These are phyloP conservation scores for Calephelis perditalis DNA, from an alignment of 2,888 invertebrate species.

Conservation along the genomic window DNA sequence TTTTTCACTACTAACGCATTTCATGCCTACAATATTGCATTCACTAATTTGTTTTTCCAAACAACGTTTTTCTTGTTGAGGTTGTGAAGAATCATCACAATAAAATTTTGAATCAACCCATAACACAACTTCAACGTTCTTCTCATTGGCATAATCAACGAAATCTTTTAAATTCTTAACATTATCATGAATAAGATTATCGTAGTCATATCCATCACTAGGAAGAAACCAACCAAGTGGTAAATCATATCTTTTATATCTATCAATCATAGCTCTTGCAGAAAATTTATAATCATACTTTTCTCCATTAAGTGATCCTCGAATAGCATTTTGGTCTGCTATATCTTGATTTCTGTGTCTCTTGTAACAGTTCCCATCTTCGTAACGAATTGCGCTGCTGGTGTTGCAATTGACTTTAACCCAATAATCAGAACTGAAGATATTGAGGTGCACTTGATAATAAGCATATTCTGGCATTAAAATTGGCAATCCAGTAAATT, in stretches of 20 bases:
- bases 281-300: conserved; percentile 69
- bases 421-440: conserved; percentile 70
- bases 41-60: conserved; percentile 52
- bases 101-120: conserved; percentile 68
- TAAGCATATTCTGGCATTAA: conserved; percentile 64
- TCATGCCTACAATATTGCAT: conserved; percentile 60
- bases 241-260: conserved; percentile 58
- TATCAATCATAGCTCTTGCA: conserved; percentile 65
- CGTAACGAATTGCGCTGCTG: conserved; percentile 51
- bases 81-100: conserved; percentile 53
- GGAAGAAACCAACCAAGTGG: conserved; percentile 69
- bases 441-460: conserved; percentile 65
- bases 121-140: conserved; percentile 59
- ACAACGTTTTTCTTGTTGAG: conserved; percentile 66
- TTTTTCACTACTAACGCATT: conserved; percentile 65
- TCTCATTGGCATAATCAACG: conserved; percentile 47
- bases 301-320: conserved; percentile 67
- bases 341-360: conserved; percentile 54
- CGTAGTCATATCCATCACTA: conserved; percentile 69
- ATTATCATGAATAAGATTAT: conserved; percentile 60
- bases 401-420: conserved; percentile 47
- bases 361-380: conserved; percentile 65
- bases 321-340: conserved; percentile 49
- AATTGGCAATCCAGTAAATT: conserved; percentile 59
- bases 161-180: conserved; percentile 58